These are phyloP conservation scores for Anguilla marmorata DNA, from an alignment of 2,797 vertebrate genomes.

Conservation along the genomic window DNA sequence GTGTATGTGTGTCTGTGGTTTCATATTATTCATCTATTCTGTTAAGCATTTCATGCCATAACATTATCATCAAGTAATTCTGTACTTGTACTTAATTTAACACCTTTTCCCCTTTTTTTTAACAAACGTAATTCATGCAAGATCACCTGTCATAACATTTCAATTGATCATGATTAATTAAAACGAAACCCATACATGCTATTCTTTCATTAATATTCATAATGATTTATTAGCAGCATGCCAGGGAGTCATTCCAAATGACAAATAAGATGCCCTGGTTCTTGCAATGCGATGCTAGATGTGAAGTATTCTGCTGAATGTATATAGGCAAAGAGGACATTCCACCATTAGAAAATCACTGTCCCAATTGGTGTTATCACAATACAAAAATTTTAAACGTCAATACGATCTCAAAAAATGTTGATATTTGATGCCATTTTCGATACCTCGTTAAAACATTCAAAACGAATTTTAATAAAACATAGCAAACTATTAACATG, in stretches of 20 bases:
- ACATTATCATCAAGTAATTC: neutral
- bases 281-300: neutral
- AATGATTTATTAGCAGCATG: neutral
- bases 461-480: no score
- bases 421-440: no score
- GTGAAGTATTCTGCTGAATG: no score
- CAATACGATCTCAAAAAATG: no score
- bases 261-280: neutral
- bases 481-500: no score
- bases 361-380: no score
- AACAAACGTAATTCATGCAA: conserved; percentile 73
- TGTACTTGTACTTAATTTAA: conserved; percentile 21
- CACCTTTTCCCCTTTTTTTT: conserved; percentile 44
- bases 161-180: conserved; percentile 78
- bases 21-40: neutral
- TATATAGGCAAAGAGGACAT: no score
- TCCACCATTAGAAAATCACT: no score
- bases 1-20: neutral
- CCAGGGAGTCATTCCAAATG: neutral
- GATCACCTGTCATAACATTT: conserved; percentile 70
- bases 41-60: neutral
- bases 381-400: no score
- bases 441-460: no score
- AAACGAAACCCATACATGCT: conserved; percentile 59
- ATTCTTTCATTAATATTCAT: conserved; percentile 56